These are phyloP conservation scores for Heliconius charithonia DNA, from an alignment of 2,888 invertebrate genomes.

Conservation along the genomic window DNA sequence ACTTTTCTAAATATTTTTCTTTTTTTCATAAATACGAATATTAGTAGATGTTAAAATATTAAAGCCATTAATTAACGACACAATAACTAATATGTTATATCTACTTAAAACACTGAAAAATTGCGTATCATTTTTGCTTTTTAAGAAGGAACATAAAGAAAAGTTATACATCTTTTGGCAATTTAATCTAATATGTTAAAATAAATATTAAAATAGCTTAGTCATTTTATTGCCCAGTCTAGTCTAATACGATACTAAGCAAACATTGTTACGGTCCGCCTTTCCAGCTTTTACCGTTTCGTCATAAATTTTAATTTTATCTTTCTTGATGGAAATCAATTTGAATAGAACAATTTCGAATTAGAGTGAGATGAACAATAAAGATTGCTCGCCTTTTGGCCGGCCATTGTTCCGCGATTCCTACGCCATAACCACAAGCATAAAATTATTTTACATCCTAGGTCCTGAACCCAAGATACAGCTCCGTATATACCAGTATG, in stretches of 20 bases:
- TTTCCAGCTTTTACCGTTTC: conserved; percentile 67
- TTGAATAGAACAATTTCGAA: conserved; percentile 69
- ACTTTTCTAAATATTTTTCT: neutral
- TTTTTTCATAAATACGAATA: neutral
- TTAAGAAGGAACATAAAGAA: neutral
- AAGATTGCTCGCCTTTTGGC: conserved; percentile 70
- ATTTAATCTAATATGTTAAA: conserved; percentile 53
- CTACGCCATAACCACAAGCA: conserved; percentile 61
- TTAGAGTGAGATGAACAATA: conserved; percentile 65
- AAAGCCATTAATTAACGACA: neutral
- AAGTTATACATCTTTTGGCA: conserved; percentile 45
- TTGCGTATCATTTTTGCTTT: neutral
- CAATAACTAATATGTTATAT: neutral
- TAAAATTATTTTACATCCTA: conserved; percentile 48
- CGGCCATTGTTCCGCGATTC: conserved; percentile 71
- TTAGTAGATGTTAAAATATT: neutral
- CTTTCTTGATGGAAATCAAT: conserved; percentile 72
- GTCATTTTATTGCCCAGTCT: conserved; percentile 58
- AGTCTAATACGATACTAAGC: conserved; percentile 71
- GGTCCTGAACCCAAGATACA: conserved; percentile 44
- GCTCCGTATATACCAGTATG: conserved; percentile 42
- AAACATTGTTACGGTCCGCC: conserved; percentile 67
- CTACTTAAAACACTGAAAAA: neutral
- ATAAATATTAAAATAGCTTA: conserved; percentile 56
- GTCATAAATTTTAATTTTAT: conserved; percentile 71